These are phyloP conservation scores for Fissipunctia ypsillon DNA, from an alignment of 2,888 invertebrate species.

Conservation along the genomic window DNA sequence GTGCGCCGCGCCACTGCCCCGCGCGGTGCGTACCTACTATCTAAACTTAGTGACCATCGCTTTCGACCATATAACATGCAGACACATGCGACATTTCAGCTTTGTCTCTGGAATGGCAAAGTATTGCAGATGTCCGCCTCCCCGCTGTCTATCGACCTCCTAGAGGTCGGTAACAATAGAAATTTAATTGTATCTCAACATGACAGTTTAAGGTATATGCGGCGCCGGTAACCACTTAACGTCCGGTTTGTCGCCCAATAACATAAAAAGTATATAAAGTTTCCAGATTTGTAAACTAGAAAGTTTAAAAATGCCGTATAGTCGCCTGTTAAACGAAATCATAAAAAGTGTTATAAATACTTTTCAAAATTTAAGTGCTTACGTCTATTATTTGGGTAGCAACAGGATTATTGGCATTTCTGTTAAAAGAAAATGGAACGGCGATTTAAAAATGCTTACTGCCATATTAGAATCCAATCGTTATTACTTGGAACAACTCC, in stretches of 20 bases:
- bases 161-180: no score
- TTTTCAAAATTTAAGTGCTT: neutral
- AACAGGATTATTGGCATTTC: slow-evolving; percentile 9
- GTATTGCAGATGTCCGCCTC: neutral
- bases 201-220: no score
- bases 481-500: slow-evolving; percentile 55
- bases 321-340: neutral
- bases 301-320: neutral
- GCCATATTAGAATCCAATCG: slow-evolving; percentile 34
- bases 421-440: slow-evolving; percentile 3
- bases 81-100: neutral
- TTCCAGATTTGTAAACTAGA: neutral
- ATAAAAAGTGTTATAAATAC: neutral
- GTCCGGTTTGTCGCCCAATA: neutral
- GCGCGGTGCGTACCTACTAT: slow-evolving; percentile 91
- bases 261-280: neutral
- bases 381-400: slow-evolving; percentile 18
- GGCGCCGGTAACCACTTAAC: neutral
- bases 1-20: slow-evolving; percentile 92
- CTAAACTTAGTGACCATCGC: slow-evolving; percentile 8
- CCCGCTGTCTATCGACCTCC: no score
- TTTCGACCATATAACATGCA: slow-evolving; percentile 22
- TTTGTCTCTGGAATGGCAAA: neutral
- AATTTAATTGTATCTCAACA: no score
- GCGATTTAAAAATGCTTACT: neutral